A percentile compares a stretch with the other conserved stretches of the same genome.
phyloP scores from a whole-genome alignment of 1,140 invertebrate species.

The Diorhabda elongata region DNA sequence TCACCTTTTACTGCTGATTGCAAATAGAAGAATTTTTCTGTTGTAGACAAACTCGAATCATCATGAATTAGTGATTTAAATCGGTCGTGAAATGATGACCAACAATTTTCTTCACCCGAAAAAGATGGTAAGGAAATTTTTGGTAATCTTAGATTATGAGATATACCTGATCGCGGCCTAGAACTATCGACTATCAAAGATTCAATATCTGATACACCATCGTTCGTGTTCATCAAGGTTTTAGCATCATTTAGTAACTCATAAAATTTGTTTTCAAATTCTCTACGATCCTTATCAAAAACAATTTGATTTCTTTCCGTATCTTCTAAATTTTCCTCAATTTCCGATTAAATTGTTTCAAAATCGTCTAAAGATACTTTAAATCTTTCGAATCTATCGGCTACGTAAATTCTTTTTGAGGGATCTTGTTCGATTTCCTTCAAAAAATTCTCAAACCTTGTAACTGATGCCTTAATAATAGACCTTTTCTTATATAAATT shows the following conservation, averaged over 20 bases:
- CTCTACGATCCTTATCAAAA: neutral
- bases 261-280: too few species aligned
- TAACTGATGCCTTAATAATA: too few species aligned
- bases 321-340: neutral
- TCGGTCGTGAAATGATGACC: too few species aligned
- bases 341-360: conserved; percentile 10
- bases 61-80: too few species aligned
- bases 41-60: too few species aligned
- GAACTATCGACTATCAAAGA: neutral
- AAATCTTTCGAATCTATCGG: neutral
- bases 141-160: neutral
- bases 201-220: neutral
- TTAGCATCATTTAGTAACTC: too few species aligned
- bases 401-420: neutral
- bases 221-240: neutral
- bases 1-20: too few species aligned
- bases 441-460: conserved; percentile 2
- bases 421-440: neutral
- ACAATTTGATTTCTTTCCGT: conserved; percentile 10
- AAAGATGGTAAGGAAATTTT: conserved; percentile 35
- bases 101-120: conserved; percentile 7
- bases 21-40: too few species aligned
- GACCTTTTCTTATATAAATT: too few species aligned
- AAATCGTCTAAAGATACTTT: neutral
- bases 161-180: too few species aligned